Evolutionary conservation across 2,113 vertebrate species (phyloP), one percentile per base, ranked within the genome.

Genomic region (Toxotes jaculatrix): DNA sequence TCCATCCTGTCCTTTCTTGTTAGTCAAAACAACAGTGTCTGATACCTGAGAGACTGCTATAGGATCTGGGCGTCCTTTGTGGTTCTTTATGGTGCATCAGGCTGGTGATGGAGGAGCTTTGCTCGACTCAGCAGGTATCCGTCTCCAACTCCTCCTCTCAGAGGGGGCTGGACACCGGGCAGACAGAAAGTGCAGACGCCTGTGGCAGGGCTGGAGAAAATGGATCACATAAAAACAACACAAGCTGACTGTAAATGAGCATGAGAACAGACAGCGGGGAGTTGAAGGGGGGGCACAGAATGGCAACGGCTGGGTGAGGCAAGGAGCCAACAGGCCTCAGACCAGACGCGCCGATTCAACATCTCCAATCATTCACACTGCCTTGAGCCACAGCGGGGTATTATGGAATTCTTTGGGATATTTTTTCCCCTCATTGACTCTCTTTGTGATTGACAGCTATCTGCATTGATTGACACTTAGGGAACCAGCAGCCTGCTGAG

Each of bases 391-490:
- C 77, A 78, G 85, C 51, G 7, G 79, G 72, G 65, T 83, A 83
- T 89, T 82, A 86, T 84, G 57, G 76, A 80, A 90, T 88, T 81
- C 71, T 77, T 57, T 5, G 19, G 55, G 49, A 65, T 64, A 27
- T 72, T 74, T 70, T 80, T 80, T 82, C 55, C 10, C 66, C 49
- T 78, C 75, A 82, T 73, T 70, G 76, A 87, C 65, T 80, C 45
- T 74, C 65, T 70, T 31, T 69, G 72, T 91, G 94, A 95, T 80
- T 92, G 94, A 94, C 93, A 94, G 92, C 83, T 87, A 86, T 94
- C 93, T 90, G 76, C 86, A 91, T 72, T 92, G 91, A 93, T 85
- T 91, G 87, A 93, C 91, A 91, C 75, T 32, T n/a, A 72, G 78
- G 85, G 76, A 86, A 79, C 72, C 68, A 73, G 80, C 72, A 69